Conservation (phyloP, 2,797 vertebrate species). For the Pteronotus mesoamericanus region DNA sequence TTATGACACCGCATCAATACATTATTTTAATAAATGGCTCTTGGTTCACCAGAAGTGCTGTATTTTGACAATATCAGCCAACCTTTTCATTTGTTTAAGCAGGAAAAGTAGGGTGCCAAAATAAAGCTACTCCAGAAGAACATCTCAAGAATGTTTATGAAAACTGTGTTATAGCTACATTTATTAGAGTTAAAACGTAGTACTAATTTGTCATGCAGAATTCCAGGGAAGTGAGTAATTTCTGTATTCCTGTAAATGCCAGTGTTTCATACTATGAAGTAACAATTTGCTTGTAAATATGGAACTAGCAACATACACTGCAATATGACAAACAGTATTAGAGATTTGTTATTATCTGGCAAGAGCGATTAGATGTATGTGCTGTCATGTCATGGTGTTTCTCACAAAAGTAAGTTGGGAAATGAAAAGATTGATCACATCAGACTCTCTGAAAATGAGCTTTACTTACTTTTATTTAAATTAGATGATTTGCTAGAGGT, state of each 20-base stretch:
- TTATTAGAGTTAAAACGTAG: conserved; percentile 79
- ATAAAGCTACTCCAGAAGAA: conserved; percentile 82
- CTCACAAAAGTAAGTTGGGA: conserved; percentile 60
- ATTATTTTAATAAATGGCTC: conserved; percentile 81
- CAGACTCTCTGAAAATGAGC: conserved; percentile 57
- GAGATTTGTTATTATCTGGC: conserved; percentile 74
- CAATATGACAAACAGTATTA: conserved; percentile 68
- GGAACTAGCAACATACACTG: conserved; percentile 62
- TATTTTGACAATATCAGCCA: conserved; percentile 83
- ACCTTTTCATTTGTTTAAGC: conserved; percentile 83
- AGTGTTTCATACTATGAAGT: conserved; percentile 75
- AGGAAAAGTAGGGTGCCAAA: conserved; percentile 83
- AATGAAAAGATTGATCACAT: conserved; percentile 67
- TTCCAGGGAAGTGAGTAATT: conserved; percentile 82
- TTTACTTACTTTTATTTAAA: neutral
- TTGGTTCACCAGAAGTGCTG: conserved; percentile 78
- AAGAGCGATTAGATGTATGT: conserved; percentile 68
- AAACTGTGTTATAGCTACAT: conserved; percentile 80
- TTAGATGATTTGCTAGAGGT: conserved; percentile 35
- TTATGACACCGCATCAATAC: conserved; percentile 72
- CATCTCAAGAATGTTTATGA: conserved; percentile 84
- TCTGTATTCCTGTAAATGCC: conserved; percentile 78
- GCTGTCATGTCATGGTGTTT: conserved; percentile 62
- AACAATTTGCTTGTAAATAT: conserved; percentile 79
- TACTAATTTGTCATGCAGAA: conserved; percentile 82